A percentile compares a stretch with the other conserved stretches of the same genome.
Evolutionary conservation across 2,113 vertebrate genomes (phyloP).

Genomic region (Cebidichthys violaceus): DNA sequence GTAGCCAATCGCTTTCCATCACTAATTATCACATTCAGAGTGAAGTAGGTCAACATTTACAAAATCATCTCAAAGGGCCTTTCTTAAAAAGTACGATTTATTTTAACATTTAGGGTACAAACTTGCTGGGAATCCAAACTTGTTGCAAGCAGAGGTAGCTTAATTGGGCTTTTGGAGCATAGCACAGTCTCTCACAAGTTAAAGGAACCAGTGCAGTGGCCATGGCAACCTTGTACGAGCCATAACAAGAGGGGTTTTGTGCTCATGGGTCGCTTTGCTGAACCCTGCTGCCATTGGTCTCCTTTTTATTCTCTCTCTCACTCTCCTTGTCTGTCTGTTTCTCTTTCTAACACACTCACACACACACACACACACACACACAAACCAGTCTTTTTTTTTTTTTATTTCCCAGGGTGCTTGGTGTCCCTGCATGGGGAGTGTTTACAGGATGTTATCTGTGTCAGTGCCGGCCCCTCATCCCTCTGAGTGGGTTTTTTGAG

Average conservation of each 20-base stretch:
- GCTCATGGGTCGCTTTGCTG: constrained; percentile 42
- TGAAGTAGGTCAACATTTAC: constrained; percentile 30
- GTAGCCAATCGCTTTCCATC: constrained; percentile 22
- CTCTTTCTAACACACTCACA: neutral
- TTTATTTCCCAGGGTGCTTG: constrained; percentile 60
- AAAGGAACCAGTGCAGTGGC: constrained; percentile 43
- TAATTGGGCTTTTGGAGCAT: neutral
- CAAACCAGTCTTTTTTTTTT: constrained; percentile 8
- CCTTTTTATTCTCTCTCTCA: constrained; percentile 27
- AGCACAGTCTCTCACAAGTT: constrained; percentile 13
- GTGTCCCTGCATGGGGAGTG: constrained; percentile 75
- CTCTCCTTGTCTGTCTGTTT: neutral
- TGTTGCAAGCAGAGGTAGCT: neutral
- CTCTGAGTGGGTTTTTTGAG: constrained; percentile 78
- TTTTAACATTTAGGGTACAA: neutral
- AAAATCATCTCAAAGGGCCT: neutral
- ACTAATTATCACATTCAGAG: neutral
- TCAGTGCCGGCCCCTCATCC: constrained; percentile 73
- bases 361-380: constrained; percentile 8
- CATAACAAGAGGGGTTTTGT: constrained; percentile 79
- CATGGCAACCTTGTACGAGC: constrained; percentile 65
- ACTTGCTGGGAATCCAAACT: neutral
- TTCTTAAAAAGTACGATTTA: neutral
- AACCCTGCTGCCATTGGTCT: constrained; percentile 46
- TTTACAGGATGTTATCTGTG: constrained; percentile 84